A percentile compares a stretch with the other conserved stretches of the same genome.
phyloP scores from a whole-genome alignment of 2,797 vertebrate genomes.

The Danionella dracula region DNA sequence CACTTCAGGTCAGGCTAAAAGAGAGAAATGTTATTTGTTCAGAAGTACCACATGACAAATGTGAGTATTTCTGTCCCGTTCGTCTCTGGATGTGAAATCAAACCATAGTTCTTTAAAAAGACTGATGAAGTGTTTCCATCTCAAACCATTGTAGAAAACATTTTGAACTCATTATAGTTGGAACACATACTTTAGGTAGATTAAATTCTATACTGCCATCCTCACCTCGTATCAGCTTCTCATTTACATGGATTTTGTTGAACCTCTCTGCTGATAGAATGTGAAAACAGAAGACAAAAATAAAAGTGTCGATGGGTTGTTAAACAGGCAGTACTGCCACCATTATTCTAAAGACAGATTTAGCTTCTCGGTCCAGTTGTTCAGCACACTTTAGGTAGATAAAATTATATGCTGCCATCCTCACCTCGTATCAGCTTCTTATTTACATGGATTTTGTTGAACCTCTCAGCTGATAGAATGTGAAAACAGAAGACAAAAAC shows the following conservation, averaged over 20 bases:
- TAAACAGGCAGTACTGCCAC: background rate
- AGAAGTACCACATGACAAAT: too few relatives aligned
- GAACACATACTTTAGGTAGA: background rate
- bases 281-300: constrained; percentile 3
- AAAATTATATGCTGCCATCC: background rate
- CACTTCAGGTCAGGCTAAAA: constrained; percentile 75
- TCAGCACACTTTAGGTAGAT: background rate
- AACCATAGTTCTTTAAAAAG: too few relatives aligned
- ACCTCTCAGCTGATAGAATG: background rate
- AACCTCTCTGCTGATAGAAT: background rate
- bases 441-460: background rate
- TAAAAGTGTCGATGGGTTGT: constrained; percentile 12
- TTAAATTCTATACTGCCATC: background rate
- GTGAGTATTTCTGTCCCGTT: too few relatives aligned
- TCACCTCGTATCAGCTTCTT: constrained; percentile 1
- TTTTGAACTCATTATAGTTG: background rate
- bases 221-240: background rate
- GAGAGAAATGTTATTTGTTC: background rate
- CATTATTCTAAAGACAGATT: background rate
- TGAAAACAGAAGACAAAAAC: constrained; percentile 7
- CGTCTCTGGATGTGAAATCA: too few relatives aligned
- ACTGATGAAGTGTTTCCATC: too few relatives aligned
- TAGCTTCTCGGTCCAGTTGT: background rate
- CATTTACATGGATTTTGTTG: background rate
- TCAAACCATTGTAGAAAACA: too few relatives aligned